Conservation (phyloP, 2,888 invertebrate genomes). For the Melanostoma mellinum region DNA sequence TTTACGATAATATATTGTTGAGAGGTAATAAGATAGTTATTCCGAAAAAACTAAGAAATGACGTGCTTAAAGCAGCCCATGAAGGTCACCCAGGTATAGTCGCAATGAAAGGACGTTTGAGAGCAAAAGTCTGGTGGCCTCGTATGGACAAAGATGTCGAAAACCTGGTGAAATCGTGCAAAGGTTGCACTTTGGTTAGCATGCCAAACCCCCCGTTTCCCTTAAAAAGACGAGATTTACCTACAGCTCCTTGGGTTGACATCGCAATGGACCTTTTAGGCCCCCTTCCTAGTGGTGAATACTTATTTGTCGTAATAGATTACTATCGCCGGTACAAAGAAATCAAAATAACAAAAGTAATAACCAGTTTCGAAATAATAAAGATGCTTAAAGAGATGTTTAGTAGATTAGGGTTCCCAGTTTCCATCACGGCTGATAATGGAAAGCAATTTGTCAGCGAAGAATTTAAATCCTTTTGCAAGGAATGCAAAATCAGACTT, state of each 20-base stretch:
- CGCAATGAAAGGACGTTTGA: conserved; percentile 76
- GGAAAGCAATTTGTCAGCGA: conserved; percentile 75
- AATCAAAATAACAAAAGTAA: conserved; percentile 20
- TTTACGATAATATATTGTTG: conserved; percentile 31
- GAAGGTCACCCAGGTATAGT: conserved; percentile 79
- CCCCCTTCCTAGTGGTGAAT: conserved; percentile 16
- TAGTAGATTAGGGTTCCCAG: conserved; percentile 74
- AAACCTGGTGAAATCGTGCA: conserved; percentile 34
- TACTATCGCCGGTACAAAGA: conserved; percentile 47
- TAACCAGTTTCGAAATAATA: conserved; percentile 31
- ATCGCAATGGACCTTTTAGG: conserved; percentile 2
- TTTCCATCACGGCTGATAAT: conserved; percentile 74
- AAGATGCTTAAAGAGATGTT: conserved; percentile 71
- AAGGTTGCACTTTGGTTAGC: conserved; percentile 50
- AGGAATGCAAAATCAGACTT: conserved; percentile 65
- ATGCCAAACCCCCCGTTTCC: conserved; percentile 22
- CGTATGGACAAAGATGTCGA: conserved; percentile 75
- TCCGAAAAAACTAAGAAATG: conserved; percentile 14
- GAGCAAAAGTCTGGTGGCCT: conserved; percentile 79
- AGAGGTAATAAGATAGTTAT: conserved; percentile 20
- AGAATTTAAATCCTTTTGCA: conserved; percentile 70
- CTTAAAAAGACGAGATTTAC: conserved; percentile 35
- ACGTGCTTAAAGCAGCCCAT: conserved; percentile 57
- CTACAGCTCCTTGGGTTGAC: conserved; percentile 11
- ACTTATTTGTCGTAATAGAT: conserved; percentile 32